These are phyloP conservation scores for Styela plicata DNA, from an alignment of 23 tunicate genomes.

Conservation along the genomic window DNA sequence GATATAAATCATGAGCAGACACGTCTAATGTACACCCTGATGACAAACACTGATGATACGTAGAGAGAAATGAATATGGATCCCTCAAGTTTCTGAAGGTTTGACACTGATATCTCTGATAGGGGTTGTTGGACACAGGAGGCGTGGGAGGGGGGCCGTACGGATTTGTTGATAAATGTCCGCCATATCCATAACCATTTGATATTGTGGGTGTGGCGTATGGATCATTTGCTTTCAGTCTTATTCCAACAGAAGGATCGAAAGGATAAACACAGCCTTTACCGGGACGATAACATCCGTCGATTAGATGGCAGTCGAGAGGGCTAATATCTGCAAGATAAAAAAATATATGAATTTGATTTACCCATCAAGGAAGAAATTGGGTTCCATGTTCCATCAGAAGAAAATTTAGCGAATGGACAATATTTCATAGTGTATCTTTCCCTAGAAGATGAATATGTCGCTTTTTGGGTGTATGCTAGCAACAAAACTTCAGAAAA, in stretches of 20 bases:
- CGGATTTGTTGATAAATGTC: background rate
- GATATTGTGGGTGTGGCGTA: background rate
- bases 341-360: background rate
- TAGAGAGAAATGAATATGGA: conserved; percentile 29
- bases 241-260: conserved; percentile 22
- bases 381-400: too few relatives aligned
- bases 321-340: conserved; percentile 35
- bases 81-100: conserved; percentile 1
- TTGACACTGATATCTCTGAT: conserved; percentile 1
- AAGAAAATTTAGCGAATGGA: too few relatives aligned
- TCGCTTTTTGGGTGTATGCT: too few relatives aligned
- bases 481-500: too few relatives aligned
- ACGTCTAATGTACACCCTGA: conserved; percentile 46
- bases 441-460: too few relatives aligned
- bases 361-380: too few relatives aligned
- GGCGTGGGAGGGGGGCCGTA: conserved; percentile 8
- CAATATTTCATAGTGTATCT: too few relatives aligned
- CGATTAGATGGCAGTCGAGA: conserved; percentile 38
- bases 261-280: conserved; percentile 48
- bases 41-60: conserved; percentile 46
- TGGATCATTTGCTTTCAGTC: conserved; percentile 1
- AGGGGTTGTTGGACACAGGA: conserved; percentile 3
- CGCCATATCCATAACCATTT: background rate
- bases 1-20: conserved; percentile 1
- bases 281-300: conserved; percentile 33